Conservation (phyloP, 2,888 invertebrate genomes). For the Pachydiplax longipennis region DNA sequence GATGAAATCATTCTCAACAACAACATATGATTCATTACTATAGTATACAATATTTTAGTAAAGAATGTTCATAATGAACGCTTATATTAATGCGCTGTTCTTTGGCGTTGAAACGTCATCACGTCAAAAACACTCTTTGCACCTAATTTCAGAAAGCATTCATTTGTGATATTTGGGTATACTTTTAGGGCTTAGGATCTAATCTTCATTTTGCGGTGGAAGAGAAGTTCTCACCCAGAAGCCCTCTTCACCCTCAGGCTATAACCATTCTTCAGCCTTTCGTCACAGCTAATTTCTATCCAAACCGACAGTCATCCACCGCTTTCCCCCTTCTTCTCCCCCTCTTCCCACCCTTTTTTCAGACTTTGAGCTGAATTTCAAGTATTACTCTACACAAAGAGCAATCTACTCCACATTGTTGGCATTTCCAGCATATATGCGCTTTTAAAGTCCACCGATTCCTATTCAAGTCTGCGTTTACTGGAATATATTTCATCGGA, state of each 20-base stretch:
- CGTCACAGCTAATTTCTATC: background rate
- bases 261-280: background rate
- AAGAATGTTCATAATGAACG: too few species aligned
- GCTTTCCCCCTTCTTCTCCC: background rate
- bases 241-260: background rate
- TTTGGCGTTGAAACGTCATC: too few species aligned
- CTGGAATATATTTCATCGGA: background rate
- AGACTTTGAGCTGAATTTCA: background rate
- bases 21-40: too few species aligned
- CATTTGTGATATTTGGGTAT: background rate
- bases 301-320: background rate
- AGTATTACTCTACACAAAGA: background rate
- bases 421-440: background rate
- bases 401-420: constrained; percentile 29
- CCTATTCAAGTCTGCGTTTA: background rate
- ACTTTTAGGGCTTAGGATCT: background rate
- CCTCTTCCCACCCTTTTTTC: background rate
- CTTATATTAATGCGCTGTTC: too few species aligned
- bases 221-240: background rate
- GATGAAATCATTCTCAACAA: too few species aligned
- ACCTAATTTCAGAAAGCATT: background rate
- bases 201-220: too few species aligned
- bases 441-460: background rate
- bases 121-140: background rate
- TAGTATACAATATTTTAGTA: too few species aligned